These are phyloP conservation scores for Simalia tracyae DNA, from an alignment of 2,797 vertebrate species.

Conservation along the genomic window DNA sequence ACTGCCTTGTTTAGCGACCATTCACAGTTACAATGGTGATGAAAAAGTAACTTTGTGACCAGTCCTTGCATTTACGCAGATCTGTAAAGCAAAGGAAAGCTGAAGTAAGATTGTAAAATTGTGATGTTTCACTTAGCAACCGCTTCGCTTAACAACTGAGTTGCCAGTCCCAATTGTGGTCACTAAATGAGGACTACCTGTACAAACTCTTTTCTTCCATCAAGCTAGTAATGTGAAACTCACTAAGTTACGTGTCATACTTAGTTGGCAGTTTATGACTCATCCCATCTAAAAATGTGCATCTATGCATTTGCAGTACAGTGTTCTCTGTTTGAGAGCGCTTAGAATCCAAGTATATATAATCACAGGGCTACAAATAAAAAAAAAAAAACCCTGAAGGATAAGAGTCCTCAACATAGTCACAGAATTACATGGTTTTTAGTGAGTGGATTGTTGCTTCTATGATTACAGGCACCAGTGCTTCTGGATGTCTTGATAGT, in stretches of 20 bases:
- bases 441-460: conserved; percentile 4
- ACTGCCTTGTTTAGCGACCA: neutral
- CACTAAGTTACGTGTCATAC: neutral
- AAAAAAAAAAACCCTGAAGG: neutral
- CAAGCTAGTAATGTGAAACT: neutral
- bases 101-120: neutral
- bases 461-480: neutral
- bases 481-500: conserved; percentile 2
- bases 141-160: neutral
- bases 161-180: neutral
- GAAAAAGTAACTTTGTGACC: neutral
- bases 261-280: neutral
- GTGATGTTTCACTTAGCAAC: neutral
- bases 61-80: neutral
- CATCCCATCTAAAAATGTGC: neutral
- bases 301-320: neutral
- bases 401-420: neutral
- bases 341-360: neutral
- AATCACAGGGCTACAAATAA: neutral
- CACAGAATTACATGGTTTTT: conserved; percentile 12
- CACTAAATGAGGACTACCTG: neutral
- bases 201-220: neutral
- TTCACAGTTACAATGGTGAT: neutral
- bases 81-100: neutral
- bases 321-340: neutral